Conservation (phyloP, 2,113 vertebrate genomes). For the Ia io region DNA sequence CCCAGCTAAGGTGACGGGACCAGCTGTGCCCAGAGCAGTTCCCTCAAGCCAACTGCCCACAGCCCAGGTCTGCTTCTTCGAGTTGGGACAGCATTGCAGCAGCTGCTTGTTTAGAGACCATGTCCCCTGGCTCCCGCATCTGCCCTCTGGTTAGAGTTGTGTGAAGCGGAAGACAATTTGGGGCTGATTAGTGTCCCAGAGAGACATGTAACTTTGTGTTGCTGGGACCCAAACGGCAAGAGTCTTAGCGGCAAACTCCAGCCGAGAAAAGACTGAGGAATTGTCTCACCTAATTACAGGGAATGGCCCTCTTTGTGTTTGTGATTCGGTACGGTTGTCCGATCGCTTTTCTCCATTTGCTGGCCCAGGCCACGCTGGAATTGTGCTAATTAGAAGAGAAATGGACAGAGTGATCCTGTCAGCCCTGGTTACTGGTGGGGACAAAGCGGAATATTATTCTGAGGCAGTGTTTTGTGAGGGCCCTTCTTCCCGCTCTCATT, state of each 20-base stretch:
- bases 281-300: constrained; percentile 97
- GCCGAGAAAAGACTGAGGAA: constrained; percentile 94
- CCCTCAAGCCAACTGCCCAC: neutral
- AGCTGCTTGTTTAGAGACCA: constrained; percentile 39
- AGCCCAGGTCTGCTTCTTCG: neutral
- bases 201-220: constrained; percentile 91
- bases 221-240: constrained; percentile 87
- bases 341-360: constrained; percentile 91
- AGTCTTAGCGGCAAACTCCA: constrained; percentile 93
- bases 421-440: constrained; percentile 90
- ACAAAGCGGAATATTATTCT: constrained; percentile 99
- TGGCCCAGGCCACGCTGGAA: constrained; percentile 90
- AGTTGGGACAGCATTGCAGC: neutral
- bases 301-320: constrained; percentile 95
- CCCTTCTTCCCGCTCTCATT: constrained; percentile 94
- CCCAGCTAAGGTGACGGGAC: neutral
- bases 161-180: constrained; percentile 92
- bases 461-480: constrained; percentile 95
- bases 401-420: constrained; percentile 98
- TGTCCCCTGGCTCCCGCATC: constrained; percentile 47
- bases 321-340: constrained; percentile 95
- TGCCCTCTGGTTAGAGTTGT: constrained; percentile 82
- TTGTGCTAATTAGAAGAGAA: constrained; percentile 99
- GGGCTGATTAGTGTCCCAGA: constrained; percentile 94
- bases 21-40: neutral